Conservation (phyloP, 2,888 invertebrate species). For the Deroplatys truncata region DNA sequence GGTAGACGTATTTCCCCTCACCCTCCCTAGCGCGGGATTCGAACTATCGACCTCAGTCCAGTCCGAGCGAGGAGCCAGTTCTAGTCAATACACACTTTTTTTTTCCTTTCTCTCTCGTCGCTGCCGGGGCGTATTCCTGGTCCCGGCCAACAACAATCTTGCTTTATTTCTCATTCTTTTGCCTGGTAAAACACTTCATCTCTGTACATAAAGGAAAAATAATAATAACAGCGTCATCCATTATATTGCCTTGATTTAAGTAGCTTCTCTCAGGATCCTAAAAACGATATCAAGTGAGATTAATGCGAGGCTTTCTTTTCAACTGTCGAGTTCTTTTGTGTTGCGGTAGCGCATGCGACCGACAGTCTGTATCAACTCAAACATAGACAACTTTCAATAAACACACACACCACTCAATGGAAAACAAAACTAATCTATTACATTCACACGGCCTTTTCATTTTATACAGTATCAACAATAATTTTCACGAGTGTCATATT, state of each 20-base stretch:
- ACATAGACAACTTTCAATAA: too few species aligned
- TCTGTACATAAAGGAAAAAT: background rate
- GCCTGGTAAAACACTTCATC: background rate
- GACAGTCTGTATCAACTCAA: too few species aligned
- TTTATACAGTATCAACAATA: too few species aligned
- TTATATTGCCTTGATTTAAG: background rate
- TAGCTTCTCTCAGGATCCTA: background rate
- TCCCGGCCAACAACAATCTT: background rate
- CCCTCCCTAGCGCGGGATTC: background rate
- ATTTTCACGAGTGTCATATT: too few species aligned
- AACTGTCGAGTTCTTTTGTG: background rate
- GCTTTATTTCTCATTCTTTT: background rate
- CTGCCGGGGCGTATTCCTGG: background rate
- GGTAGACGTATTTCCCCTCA: background rate
- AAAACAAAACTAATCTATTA: too few species aligned
- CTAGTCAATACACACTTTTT: background rate
- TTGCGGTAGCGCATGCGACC: background rate
- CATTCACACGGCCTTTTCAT: too few species aligned
- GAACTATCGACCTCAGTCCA: conserved; percentile 4
- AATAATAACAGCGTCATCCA: background rate
- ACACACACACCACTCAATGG: too few species aligned
- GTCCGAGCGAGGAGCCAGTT: background rate
- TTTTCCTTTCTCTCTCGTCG: background rate
- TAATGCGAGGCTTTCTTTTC: background rate
- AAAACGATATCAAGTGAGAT: background rate